phyloP scores from a whole-genome alignment of 2,113 vertebrate genomes.

The Anser cygnoides region DNA sequence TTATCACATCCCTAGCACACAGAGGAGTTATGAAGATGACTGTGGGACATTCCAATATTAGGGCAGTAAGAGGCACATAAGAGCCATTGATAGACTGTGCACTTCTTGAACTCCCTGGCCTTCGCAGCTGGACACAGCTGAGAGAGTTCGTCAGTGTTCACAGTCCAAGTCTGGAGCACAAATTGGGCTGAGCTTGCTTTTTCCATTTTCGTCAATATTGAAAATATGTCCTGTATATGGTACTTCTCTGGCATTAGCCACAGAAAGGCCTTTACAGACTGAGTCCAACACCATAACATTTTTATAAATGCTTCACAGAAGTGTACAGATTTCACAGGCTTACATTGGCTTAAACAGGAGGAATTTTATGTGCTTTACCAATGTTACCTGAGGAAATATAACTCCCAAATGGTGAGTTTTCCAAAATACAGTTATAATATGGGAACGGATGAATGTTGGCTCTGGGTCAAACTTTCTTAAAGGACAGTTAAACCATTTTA shows the following conservation, averaged over 20 bases:
- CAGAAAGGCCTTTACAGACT: constrained; percentile 1
- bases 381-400: constrained; percentile 40
- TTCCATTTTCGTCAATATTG: background rate
- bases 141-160: background rate
- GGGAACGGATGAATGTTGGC: background rate
- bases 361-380: constrained; percentile 14
- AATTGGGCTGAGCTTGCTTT: background rate
- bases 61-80: background rate
- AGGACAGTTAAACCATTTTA: background rate
- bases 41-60: background rate
- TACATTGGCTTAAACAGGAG: constrained; percentile 33
- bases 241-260: background rate
- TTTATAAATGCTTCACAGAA: constrained; percentile 19
- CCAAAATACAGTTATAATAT: background rate
- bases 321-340: constrained; percentile 15
- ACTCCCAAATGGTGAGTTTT: background rate
- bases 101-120: background rate
- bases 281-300: background rate
- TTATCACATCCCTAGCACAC: background rate
- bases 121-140: accelerated
- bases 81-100: background rate
- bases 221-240: background rate
- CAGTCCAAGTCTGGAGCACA: background rate
- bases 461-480: background rate
- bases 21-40: background rate